Base-by-base conservation (phyloP, 2,888 invertebrate species). In the Thecophora atra region DNA sequence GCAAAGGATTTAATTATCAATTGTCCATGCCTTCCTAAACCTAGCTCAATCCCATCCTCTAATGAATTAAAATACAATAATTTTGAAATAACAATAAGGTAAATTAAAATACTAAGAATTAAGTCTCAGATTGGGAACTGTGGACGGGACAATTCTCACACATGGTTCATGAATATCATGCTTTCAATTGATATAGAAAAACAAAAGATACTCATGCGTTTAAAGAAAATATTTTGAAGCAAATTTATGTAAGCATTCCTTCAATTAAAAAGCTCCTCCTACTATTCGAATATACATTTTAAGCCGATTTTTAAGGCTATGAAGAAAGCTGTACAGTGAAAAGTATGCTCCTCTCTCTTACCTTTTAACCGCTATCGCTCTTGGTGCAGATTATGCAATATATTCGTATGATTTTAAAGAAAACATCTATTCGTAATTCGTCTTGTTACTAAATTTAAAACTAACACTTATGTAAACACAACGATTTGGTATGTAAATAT, bases 111-210 rank as follows among this genome's bases (percentile, higher is more conserved):
- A 52, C 52, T 51, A 47, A 62, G 60, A 70, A 70, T 73, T 77
- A 81, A 81, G 82, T 87, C 89, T 89, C 91, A 91, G 91, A 91
- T 91, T 91, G 91, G 91, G 91, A 91, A 90, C 91, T 91, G 90
- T 90, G 90, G 91, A 91, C 90, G 90, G 91, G 90, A 90, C 91
- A 91, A 84, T 91, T 91, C 91, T 91, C 91, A 91, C 91, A 90
- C 91, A 90, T 90, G 81, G 84, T 86, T 86, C 84, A 84, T 83
- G n/a, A n/a, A 85, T 84, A 85, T 86, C 85, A 84, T 37, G 11
- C 80, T 81, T 58, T 65, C 72, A 56, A 62, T 72, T 37, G 30
- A 64, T 56, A 63, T n/a, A 30, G 26, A 47, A 30, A n/a, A 52
- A 54, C 28, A 26, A 66, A 26, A 15, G 17, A 44, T 5, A 60